Base-by-base conservation (phyloP, 2,797 vertebrate genomes). In the Taenioides sp. region DNA sequence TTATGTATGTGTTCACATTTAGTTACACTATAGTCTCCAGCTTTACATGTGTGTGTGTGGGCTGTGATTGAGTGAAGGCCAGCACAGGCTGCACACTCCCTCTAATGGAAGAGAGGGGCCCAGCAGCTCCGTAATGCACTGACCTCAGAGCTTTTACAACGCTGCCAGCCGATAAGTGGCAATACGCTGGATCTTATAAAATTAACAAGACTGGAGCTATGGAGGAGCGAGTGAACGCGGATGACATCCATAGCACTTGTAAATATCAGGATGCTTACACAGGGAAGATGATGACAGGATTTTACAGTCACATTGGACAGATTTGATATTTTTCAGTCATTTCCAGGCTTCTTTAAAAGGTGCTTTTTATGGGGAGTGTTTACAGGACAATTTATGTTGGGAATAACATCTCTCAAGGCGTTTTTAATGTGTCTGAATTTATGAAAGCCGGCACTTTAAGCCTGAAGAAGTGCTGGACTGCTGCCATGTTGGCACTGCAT, bases 121-220 rank as follows among this genome's bases (percentile, higher is more conserved):
- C 84, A 85, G 90, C 88, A 88, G 86, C 86, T 87, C 90, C 77
- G 91, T 91, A 92, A 92, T 89, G 89, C 87, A 86, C 84, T 93
- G 92, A 94, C 91, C 92, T 88, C 83, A 59, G 80, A 87, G 89
- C 90, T 91, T 92, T 92, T 90, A 91, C 91, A 84, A 86, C 83
- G 52, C 87, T 87, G 86, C 82, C 87, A 86, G 82, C 86, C 79
- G 80, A 90, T 92, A 91, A 92, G 91, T 89, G 89, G 87, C 89
- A 91, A 87, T 88, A 90, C 81, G 88, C 84, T 89, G 84, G 85
- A 89, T 92, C 91, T 92, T 92, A 89, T 93, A 85, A 91, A 93
- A 93, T 93, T 89, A 94, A 93, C 90, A 86, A 89, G 90, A 89
- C 85, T 81, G 49, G 80, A 78, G 83, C 82, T 72, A 80, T 49